Conservation (phyloP, 2,113 vertebrate species). For the Prietella phreatophila region DNA sequence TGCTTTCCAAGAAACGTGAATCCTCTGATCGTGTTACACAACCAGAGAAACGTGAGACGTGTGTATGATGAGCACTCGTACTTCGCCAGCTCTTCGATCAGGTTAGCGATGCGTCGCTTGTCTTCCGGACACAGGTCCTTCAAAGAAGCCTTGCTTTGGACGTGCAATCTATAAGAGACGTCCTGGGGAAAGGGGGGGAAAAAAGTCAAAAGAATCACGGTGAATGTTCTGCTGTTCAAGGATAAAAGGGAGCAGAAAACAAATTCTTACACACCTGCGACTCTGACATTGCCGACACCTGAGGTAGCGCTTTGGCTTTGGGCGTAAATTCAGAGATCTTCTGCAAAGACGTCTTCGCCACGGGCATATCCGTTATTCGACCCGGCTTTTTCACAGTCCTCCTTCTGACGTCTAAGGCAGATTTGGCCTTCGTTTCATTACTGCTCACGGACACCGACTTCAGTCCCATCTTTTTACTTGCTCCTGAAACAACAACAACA, state of each 20-base stretch:
- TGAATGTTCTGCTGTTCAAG: background rate
- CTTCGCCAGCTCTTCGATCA: slow-evolving; percentile 96
- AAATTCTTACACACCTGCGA: slow-evolving; percentile 55
- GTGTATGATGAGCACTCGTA: slow-evolving; percentile 57
- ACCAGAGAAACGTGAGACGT: background rate
- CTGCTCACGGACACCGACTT: slow-evolving; percentile 54
- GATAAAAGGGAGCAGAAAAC: background rate
- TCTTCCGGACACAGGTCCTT: slow-evolving; percentile 97
- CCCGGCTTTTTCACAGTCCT: slow-evolving; percentile 57
- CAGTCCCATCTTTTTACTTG: slow-evolving; percentile 62
- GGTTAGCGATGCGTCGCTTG: slow-evolving; percentile 92
- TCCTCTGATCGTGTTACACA: background rate
- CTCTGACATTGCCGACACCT: slow-evolving; percentile 16
- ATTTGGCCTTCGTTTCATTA: slow-evolving; percentile 62
- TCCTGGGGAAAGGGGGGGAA: slow-evolving; percentile 68
- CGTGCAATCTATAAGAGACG: slow-evolving; percentile 61
- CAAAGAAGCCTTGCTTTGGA: slow-evolving; percentile 77
- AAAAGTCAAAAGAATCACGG: slow-evolving; percentile 5
- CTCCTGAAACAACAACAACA: slow-evolving; percentile 55
- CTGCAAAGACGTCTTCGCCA: slow-evolving; percentile 33
- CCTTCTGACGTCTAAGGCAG: slow-evolving; percentile 51
- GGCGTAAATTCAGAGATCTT: slow-evolving; percentile 19
- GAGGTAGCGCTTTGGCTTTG: slow-evolving; percentile 23
- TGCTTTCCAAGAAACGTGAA: background rate
- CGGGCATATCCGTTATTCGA: background rate